A percentile compares a stretch with the other conserved stretches of the same genome.
Evolutionary conservation across 2,888 invertebrate species (phyloP).

Genomic region (Asteroscopus sphinx): DNA sequence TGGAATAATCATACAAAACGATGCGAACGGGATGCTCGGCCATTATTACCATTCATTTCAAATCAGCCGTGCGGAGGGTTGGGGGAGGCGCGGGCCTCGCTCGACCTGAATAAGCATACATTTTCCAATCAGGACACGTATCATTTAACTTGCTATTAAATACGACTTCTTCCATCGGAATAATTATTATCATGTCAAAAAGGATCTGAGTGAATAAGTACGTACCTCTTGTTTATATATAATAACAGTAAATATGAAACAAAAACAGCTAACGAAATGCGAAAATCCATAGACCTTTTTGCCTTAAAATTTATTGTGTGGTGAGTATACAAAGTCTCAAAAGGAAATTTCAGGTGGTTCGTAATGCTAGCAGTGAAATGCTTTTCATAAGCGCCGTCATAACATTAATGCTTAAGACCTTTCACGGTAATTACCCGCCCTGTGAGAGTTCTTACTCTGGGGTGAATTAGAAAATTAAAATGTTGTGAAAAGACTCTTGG

Average conservation of each 20-base stretch:
- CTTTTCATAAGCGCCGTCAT: constrained; percentile 89
- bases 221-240: constrained; percentile 66
- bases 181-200: constrained; percentile 87
- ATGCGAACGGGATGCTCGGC: constrained; percentile 86
- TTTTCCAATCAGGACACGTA: constrained; percentile 90
- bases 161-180: constrained; percentile 88
- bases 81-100: constrained; percentile 74
- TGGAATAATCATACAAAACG: constrained; percentile 90
- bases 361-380: constrained; percentile 78
- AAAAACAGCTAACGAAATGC: constrained; percentile 47
- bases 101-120: constrained; percentile 89
- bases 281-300: constrained; percentile 70
- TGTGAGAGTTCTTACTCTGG: constrained; percentile 66
- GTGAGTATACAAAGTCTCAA: constrained; percentile 77
- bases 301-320: constrained; percentile 79
- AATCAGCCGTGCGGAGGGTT: constrained; percentile 86
- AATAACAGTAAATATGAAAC: constrained; percentile 55
- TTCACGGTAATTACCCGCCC: constrained; percentile 86
- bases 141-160: constrained; percentile 90
- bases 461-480: constrained; percentile 87
- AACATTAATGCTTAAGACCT: constrained; percentile 88
- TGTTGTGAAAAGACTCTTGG: constrained; percentile 84
- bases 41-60: constrained; percentile 90
- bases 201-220: constrained; percentile 70
- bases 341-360: constrained; percentile 77